Evolutionary conservation across 2,888 invertebrate genomes (phyloP).

Genomic region (Icerya purchasi): DNA sequence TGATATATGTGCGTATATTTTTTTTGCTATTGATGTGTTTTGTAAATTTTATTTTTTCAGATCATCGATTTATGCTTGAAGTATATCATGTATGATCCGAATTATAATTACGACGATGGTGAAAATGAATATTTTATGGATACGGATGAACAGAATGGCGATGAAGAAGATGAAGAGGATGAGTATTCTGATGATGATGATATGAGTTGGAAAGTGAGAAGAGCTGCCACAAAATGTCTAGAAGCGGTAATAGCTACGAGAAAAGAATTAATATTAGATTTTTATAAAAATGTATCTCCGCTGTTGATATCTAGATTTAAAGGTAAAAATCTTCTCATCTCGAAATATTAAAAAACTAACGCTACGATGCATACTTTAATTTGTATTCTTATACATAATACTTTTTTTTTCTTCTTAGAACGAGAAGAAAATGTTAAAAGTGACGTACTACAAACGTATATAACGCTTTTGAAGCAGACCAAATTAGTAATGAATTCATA

Average conservation of each 20-base stretch:
- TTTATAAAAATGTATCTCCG: slow-evolving; percentile 74
- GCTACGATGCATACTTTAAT: too few species aligned
- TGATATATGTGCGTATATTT: neutral
- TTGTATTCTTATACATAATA: too few species aligned
- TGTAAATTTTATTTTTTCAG: slow-evolving; percentile 25
- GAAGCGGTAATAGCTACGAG: slow-evolving; percentile 85
- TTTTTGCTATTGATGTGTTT: neutral
- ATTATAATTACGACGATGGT: slow-evolving; percentile 93
- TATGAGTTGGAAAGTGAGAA: slow-evolving; percentile 95
- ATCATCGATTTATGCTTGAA: slow-evolving; percentile 68
- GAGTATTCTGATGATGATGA: slow-evolving; percentile 99
- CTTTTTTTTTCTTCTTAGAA: slow-evolving; percentile 35
- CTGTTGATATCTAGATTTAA: slow-evolving; percentile 80
- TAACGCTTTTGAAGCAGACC: slow-evolving; percentile 77
- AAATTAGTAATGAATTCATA: slow-evolving; percentile 39
- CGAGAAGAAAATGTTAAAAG: slow-evolving; percentile 98
- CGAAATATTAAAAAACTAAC: neutral
- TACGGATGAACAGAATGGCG: slow-evolving; percentile 37
- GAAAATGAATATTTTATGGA: slow-evolving; percentile 50
- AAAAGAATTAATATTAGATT: slow-evolving; percentile 70
- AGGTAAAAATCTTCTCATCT: slow-evolving; percentile 31
- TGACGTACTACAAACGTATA: slow-evolving; percentile 91
- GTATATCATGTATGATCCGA: slow-evolving; percentile 92
- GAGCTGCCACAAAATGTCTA: slow-evolving; percentile 92
- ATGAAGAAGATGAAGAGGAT: slow-evolving; percentile 62